Base-by-base conservation (phyloP, 2,113 vertebrate species). In the Fulica atra region DNA sequence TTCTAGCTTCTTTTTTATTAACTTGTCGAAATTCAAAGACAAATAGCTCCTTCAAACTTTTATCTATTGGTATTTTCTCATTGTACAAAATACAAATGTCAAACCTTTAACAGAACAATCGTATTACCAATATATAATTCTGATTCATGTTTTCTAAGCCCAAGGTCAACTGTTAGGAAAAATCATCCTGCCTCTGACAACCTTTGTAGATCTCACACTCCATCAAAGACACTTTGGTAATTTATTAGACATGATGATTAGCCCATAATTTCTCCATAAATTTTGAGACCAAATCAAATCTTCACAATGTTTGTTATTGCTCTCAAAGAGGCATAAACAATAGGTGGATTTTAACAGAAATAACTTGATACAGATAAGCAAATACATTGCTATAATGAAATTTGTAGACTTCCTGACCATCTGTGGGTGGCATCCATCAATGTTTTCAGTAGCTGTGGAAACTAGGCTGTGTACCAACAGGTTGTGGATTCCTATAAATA, bases 21-120 rank as follows among this genome's bases (percentile, higher is more conserved):
- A 35, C 13, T 66, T 53, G 24, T 42, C n/a, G 70, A 86, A 83
- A 74, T 90, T 90, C 42, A 83, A 88, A 81, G 80, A 81, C 6
- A 92, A 93, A 94, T 88, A 77, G 3, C 15, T 48, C 28, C n/a
- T 93, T 94, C 53, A 95, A 83, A 81, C 36, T 11, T 89, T 88
- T 92, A 19, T 31, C 72, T 92, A 78, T 79, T 91, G 83, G 68
- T 66, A 82, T 93, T 93, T 95, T 81, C 20, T 81, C n/a, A 31
- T 71, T 66, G 35, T 70, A 70, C 65, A 95, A 88, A 94, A 94
- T 48, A 93, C 29, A 97, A 97, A 97, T 92, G 95, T 80, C 90
- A 95, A 68, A 80, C 54, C 86, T 84, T 88, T 91, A 92, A 91
- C 65, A 91, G 24, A 76, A 25, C 18, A 95, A 91, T 95, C 26